Conservation (phyloP, 2,888 invertebrate species). For the Serripes groenlandicus region DNA sequence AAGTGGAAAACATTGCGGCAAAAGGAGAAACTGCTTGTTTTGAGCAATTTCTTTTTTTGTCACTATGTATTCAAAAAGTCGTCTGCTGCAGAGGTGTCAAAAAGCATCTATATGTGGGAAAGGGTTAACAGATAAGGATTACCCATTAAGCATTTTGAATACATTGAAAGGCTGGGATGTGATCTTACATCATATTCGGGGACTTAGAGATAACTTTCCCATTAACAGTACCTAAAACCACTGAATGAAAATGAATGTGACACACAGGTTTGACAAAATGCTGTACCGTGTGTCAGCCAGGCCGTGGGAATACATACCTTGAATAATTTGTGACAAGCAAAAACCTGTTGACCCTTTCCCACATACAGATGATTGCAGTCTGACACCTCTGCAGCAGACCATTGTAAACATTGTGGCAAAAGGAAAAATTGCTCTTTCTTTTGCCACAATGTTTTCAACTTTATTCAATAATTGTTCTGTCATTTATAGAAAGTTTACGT, state of each 20-base stretch:
- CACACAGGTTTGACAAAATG: no score
- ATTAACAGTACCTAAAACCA: not conserved
- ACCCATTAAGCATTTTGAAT: constrained; percentile 3
- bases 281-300: no score
- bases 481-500: no score
- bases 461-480: no score
- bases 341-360: not conserved
- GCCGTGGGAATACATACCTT: no score
- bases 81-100: not conserved
- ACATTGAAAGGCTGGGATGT: constrained; percentile 8
- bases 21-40: not conserved
- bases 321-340: no score
- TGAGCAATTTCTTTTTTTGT: no score
- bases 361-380: not conserved
- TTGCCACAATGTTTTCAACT: no score
- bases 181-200: constrained; percentile 14
- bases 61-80: no score
- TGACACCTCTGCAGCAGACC: not conserved
- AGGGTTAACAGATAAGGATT: not conserved
- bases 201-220: not conserved
- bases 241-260: not conserved
- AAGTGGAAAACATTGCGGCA: not conserved
- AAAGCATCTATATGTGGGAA: not conserved
- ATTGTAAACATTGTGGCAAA: no score
- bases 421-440: no score